Evolutionary conservation across 2,797 vertebrate genomes (phyloP), one percentile per base, ranked within the genome.

Genomic region (Propithecus deckenii): DNA sequence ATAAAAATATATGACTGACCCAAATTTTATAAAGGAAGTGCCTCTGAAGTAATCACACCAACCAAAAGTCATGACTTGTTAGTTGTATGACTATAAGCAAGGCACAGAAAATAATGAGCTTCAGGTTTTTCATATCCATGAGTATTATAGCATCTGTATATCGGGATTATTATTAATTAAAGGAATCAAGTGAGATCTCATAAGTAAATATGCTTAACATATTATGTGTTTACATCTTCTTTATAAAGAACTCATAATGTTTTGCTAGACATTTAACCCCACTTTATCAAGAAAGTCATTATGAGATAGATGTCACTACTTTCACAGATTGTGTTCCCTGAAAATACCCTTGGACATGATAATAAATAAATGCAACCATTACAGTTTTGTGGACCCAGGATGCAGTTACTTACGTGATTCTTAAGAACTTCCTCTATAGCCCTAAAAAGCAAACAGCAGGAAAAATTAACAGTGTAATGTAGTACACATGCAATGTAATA

Each of bases 241-340:
- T 95, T 83, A 41, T 52, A 69, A 81, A 76, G 30, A 93, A 79
- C 38, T 61, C 43, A 32, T 41, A 38, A 12, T 80, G 8, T 92
- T 95, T 92, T 93, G 55, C 38, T 86, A 94, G 52, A 81, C 13
- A 55, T 65, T 94, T 86, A 80, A 50, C 35, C 32, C 46, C 55
- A 81, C 12, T 71, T 69, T 59, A 88, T 8, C 14, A 28, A 69
- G 3, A 81, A 43, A 71, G 23, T 86, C 23, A 75, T 41, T 95
- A 72, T 85, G 7, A 23, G 22, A 23, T 88, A 22, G 38, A 61
- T 88, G 5, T 59, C 28, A n/a, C 9, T 92, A 46, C 48, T 75
- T 97, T 93, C n/a, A 76, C 5, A 48, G 23, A 25, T 12, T 93
- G 20, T 79, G 7, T 79, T 93, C 71, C 67, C 32, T 71, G 0